These are phyloP conservation scores for Mamestra brassicae DNA, from an alignment of 2,888 invertebrate genomes.

Conservation along the genomic window DNA sequence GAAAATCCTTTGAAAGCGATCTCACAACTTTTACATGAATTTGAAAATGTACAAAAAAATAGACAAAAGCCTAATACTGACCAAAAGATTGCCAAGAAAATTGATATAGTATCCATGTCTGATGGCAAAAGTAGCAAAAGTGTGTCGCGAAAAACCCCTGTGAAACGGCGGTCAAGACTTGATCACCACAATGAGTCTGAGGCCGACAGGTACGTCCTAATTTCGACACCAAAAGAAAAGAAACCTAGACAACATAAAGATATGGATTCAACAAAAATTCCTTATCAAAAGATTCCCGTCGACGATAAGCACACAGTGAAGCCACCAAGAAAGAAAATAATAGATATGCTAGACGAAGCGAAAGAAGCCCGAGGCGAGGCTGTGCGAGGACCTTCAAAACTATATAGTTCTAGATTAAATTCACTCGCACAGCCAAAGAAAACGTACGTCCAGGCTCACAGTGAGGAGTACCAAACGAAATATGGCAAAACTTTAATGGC, in stretches of 20 bases:
- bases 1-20: conserved; percentile 85
- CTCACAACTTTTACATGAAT: conserved; percentile 83
- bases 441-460: conserved; percentile 80
- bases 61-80: conserved; percentile 72
- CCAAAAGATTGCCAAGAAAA: conserved; percentile 70
- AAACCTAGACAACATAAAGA: conserved; percentile 56
- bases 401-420: conserved; percentile 77
- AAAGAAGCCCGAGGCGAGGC: conserved; percentile 87
- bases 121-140: conserved; percentile 69
- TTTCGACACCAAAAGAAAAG: conserved; percentile 59
- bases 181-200: conserved; percentile 71
- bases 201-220: conserved; percentile 52
- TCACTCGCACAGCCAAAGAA: conserved; percentile 85
- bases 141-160: conserved; percentile 63
- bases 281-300: conserved; percentile 54
- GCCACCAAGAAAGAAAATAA: conserved; percentile 73
- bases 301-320: conserved; percentile 72
- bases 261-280: conserved; percentile 60
- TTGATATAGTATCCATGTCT: conserved; percentile 59
- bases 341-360: conserved; percentile 83
- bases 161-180: conserved; percentile 71
- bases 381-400: conserved; percentile 83
- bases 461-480: conserved; percentile 78
- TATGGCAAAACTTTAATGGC: conserved; percentile 75
- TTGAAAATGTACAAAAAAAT: conserved; percentile 82